Conservation (phyloP, 2,797 vertebrate species). For the Tragelaphus eurycerus region DNA sequence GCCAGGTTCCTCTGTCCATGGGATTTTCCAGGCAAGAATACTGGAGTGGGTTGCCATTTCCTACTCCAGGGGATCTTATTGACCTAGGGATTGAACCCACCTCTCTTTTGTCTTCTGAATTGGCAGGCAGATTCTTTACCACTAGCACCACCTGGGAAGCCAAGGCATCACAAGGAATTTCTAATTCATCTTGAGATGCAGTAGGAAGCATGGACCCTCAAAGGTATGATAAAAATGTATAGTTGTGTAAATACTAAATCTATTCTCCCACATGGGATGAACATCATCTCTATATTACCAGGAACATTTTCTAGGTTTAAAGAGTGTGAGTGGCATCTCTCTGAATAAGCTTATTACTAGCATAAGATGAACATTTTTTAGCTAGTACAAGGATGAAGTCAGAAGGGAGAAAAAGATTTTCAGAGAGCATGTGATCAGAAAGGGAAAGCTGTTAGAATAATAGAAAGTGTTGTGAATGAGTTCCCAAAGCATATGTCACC, state of each 20-base stretch:
- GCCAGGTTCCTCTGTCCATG: not conserved
- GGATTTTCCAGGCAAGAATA: not conserved
- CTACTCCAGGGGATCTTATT: not conserved
- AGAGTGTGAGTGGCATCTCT: not conserved
- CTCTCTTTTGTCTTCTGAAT: not conserved
- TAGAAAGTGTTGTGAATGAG: not conserved
- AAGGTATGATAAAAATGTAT: not conserved
- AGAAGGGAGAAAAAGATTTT: not conserved
- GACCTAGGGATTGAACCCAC: not conserved
- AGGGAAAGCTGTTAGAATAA: not conserved
- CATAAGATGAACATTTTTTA: not conserved
- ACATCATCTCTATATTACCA: not conserved
- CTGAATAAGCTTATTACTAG: not conserved
- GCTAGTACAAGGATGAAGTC: not conserved
- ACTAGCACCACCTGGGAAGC: not conserved
- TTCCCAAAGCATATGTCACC: not conserved
- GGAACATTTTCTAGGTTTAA: not conserved
- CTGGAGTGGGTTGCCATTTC: not conserved
- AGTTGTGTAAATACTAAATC: not conserved
- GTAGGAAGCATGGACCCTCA: not conserved
- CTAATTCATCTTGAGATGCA: not conserved
- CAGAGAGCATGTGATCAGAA: not conserved
- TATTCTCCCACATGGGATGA: not conserved
- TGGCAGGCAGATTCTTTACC: not conserved
- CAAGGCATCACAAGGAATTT: not conserved